Evolutionary conservation across 1,140 invertebrate genomes (phyloP).

Genomic region (Parapsyche elsis): DNA sequence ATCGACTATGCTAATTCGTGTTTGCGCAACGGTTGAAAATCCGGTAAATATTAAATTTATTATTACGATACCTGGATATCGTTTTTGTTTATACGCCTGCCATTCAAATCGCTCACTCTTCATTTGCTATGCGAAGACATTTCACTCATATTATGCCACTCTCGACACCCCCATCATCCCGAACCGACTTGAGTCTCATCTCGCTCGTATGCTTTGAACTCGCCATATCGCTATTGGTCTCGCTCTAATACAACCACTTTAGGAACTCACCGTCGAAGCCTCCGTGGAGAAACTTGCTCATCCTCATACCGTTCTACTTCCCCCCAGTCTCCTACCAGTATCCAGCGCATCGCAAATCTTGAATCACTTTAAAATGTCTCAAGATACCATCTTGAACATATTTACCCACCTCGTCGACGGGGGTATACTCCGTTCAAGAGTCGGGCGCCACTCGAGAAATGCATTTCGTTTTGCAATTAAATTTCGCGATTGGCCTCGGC

Average conservation of each 20-base stretch:
- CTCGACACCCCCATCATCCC: no score
- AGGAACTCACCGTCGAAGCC: not conserved
- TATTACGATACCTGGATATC: not conserved
- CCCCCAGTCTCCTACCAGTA: not conserved
- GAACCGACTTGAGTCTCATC: no score
- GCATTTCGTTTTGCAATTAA: slow-evolving; percentile 1
- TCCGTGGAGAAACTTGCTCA: not conserved
- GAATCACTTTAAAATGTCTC: slow-evolving; percentile 56
- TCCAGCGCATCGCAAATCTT: slow-evolving; percentile 52
- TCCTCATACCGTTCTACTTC: not conserved
- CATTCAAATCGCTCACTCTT: slow-evolving; percentile 33
- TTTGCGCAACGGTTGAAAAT: no score
- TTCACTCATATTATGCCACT: slow-evolving; percentile 24
- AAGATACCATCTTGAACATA: slow-evolving; percentile 53
- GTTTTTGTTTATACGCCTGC: slow-evolving; percentile 31
- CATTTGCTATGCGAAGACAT: slow-evolving; percentile 9
- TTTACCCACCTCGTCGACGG: slow-evolving; percentile 31
- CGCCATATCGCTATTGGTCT: not conserved
- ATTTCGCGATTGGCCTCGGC: not conserved
- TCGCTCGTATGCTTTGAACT: not conserved
- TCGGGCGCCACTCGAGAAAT: not conserved
- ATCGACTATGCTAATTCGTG: not conserved
- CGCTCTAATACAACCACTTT: slow-evolving; percentile 33
- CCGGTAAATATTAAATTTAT: not conserved
- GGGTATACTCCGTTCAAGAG: not conserved